A percentile compares a stretch with the other conserved stretches of the same genome.
Evolutionary conservation across 1,140 invertebrate genomes (phyloP).

Genomic region (Camponotus vicinus): DNA sequence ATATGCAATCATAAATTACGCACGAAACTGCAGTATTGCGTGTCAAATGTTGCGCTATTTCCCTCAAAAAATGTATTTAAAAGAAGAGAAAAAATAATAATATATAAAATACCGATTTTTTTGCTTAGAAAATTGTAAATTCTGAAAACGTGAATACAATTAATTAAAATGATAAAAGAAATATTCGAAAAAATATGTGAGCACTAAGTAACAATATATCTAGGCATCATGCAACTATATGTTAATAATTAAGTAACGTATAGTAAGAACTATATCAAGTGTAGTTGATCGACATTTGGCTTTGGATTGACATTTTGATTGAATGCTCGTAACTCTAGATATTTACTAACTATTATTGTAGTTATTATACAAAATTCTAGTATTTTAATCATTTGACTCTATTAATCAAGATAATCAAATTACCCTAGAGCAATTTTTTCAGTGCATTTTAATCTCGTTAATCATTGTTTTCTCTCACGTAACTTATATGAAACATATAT

Average conservation of each 20-base stretch:
- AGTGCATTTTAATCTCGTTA: background rate
- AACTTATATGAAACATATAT: background rate
- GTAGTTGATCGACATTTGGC: slow-evolving; percentile 19
- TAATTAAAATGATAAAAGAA: background rate
- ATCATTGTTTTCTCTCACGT: background rate
- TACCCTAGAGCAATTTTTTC: background rate
- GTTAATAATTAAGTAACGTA: slow-evolving; percentile 51
- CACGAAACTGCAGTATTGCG: slow-evolving; percentile 29
- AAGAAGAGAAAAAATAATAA: slow-evolving; percentile 34
- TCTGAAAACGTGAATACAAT: slow-evolving; percentile 5
- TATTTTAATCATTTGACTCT: background rate
- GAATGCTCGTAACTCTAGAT: background rate
- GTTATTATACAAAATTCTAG: background rate
- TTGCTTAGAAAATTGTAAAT: background rate
- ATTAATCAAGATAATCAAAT: slow-evolving; percentile 17
- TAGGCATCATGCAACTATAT: background rate
- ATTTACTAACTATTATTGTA: background rate
- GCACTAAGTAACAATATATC: background rate
- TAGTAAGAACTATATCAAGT: slow-evolving; percentile 15
- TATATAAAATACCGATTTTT: background rate
- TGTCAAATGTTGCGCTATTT: slow-evolving; percentile 31
- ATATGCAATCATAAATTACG: background rate
- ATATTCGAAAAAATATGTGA: slow-evolving; percentile 18
- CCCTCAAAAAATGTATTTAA: slow-evolving; percentile 48
- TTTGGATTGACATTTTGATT: slow-evolving; percentile 24